Evolutionary conservation across 2,113 vertebrate genomes (phyloP), one percentile per base, ranked within the genome.

Genomic region (Chelonoidis abingdonii): DNA sequence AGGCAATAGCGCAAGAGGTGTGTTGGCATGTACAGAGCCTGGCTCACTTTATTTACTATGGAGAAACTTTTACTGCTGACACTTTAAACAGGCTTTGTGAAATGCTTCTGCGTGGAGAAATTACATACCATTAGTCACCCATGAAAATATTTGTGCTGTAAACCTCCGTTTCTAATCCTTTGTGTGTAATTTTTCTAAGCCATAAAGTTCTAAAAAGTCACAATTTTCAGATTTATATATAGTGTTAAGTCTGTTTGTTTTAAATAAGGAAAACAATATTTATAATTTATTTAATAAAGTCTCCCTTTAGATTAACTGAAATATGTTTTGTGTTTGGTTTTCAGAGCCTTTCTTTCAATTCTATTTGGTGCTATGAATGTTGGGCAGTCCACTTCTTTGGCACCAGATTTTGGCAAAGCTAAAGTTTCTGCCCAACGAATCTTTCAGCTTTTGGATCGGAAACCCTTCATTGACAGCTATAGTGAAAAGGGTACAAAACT

Each of bases 361-460:
- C 82, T 97, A 83, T 95, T 96, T 94, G 89, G 95, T 92, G 92
- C 97, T 84, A 95, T 98, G 93, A 96, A 97, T 87, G 94, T 97
- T 75, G 98, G 96, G 88, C 97, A 97, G 79, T 50, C 95, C 69
- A 92, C 95, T 88, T 97, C 97, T 83, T 59, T 98, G 87, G 95
- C 87, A 97, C 96, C 96, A 96, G 96, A 98, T 90, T 98, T 47
- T 9, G 47, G 8, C 47, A 47, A 47, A 47, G 47, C 47, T 47
- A 47, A 47, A 47, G 47, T 47, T 47, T 47, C 47, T 47, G 47
- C 47, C 47, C 47, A 47, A 47, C 47, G 47, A 47, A 47, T 47
- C 47, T 47, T 47, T 47, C 47, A 47, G 47, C 47, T 47, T 47
- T 47, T 47, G 47, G 8, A 47, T 47, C 47, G 47, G 47, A 47